Base-by-base conservation (phyloP, 1,140 invertebrate species). In the Stegodyphus dumicola region DNA sequence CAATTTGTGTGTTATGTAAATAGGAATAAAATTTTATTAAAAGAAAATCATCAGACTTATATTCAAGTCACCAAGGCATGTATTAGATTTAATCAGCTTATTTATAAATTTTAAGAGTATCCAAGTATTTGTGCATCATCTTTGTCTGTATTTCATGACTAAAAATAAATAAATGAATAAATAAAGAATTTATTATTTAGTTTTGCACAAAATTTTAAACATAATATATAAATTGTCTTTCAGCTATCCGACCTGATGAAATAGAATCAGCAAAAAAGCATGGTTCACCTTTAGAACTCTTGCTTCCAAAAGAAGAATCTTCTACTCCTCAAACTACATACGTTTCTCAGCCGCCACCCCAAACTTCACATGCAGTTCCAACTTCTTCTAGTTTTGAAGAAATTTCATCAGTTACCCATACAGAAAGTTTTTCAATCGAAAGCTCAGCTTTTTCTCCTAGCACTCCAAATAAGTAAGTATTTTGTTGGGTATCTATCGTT, bases 201-300 rank as follows among this genome's bases (percentile, higher is more conserved):
- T 1, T 33, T 3, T 33, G 33, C 33, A 33, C 1, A 33, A 33
- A 33, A 33, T 33, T 33, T 33, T 33, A 1, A 33, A 1, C 33
- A 1, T 33, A 33, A 33, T 33, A 33, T 33, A 33, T 33, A 33
- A 33, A 33, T 33, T 33, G 33, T 33, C 3, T 73, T 54, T 54
- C 17, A 86, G 84, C 84, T 48, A 73, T 86, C 53, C 76, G 75
- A 15, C 84, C 75, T 65, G 84, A 86, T 77, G 84, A 86, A 86
- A 77, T 70, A 64, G 84, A 86, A 86, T 86, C 84, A 17, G 84
- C 84, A 15, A 65, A 71, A 74, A 77, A 77, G 52, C 76, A 86
- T 86, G 84, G 84, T 9, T 60, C 48, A n/a, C 84, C 76, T 7
- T 54, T 86, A 64, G 84, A 86, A 60, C 51, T 77, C 13, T 70